phyloP scores from a whole-genome alignment of 2,113 vertebrate species.

The Callipepla californica region DNA sequence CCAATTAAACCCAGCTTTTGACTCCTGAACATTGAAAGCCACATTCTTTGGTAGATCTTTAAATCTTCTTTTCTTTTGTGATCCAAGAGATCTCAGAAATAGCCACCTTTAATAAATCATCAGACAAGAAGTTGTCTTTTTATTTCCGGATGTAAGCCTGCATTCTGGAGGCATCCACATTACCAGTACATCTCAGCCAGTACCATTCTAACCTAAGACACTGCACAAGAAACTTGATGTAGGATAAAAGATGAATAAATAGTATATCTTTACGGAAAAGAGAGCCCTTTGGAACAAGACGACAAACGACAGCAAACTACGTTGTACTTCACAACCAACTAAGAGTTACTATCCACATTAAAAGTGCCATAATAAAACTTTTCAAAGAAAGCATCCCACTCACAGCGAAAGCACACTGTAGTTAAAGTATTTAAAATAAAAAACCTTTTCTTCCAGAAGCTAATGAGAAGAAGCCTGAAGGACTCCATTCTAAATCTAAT shows the following conservation, averaged over 20 bases:
- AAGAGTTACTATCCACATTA: neutral
- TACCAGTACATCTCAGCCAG: neutral
- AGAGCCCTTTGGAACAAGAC: neutral
- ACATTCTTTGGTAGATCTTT: neutral
- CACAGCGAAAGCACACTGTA: neutral
- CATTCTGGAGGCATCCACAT: neutral
- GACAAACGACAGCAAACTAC: neutral
- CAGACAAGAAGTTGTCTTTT: neutral
- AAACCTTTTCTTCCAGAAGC: neutral
- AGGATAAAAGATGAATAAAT: neutral
- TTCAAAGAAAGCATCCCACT: neutral
- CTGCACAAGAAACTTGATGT: neutral
- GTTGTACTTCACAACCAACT: neutral
- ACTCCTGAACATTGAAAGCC: neutral
- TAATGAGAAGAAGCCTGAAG: neutral
- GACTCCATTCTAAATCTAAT: neutral
- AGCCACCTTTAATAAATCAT: neutral
- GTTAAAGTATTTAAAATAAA: neutral
- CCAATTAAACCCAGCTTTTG: neutral
- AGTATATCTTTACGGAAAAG: neutral
- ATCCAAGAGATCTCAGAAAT: neutral
- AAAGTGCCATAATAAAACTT: neutral
- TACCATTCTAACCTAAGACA: neutral
- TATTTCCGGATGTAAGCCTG: neutral
- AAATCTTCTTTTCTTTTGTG: neutral